A percentile compares a stretch with the other conserved stretches of the same genome.
These are phyloP conservation scores for Xenentodon cancila DNA, from an alignment of 2,797 vertebrate genomes.

Conservation along the genomic window DNA sequence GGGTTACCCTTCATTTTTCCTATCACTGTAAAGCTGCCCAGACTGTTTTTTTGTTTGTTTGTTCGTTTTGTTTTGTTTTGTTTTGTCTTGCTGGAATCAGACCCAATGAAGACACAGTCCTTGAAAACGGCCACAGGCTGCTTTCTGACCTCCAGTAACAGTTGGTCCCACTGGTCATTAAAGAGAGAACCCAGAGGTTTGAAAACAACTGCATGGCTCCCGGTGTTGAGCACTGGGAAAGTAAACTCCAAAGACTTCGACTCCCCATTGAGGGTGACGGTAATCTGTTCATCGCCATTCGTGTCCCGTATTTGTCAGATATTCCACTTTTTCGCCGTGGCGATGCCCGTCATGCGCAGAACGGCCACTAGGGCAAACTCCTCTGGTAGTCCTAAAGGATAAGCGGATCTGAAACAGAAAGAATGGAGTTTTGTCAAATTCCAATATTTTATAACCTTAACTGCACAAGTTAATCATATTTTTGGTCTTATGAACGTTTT, in stretches of 20 bases:
- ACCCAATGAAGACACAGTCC: too few species aligned
- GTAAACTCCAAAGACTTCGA: too few species aligned
- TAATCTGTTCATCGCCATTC: slow-evolving; percentile 75
- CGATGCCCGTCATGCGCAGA: slow-evolving; percentile 87
- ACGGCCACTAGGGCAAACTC: slow-evolving; percentile 89
- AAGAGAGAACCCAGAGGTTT: slow-evolving; percentile 83
- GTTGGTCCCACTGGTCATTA: slow-evolving; percentile 88
- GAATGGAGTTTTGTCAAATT: not conserved
- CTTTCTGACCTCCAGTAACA: slow-evolving; percentile 85
- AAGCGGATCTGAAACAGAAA: slow-evolving; percentile 82
- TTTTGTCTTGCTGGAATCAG: too few species aligned
- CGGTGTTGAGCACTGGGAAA: too few species aligned
- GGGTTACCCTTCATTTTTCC: slow-evolving; percentile 86
- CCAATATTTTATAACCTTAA: not conserved
- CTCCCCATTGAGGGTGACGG: too few species aligned
- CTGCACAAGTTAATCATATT: too few species aligned
- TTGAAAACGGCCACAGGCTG: too few species aligned
- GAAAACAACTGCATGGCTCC: slow-evolving; percentile 69
- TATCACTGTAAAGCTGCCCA: slow-evolving; percentile 86
- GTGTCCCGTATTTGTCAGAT: slow-evolving; percentile 91
- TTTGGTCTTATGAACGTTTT: too few species aligned
- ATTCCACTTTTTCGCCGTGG: slow-evolving; percentile 86
- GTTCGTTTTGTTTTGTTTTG: too few species aligned
- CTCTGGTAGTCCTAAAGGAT: slow-evolving; percentile 85
- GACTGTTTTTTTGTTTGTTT: slow-evolving; percentile 78